Base-by-base conservation (phyloP, 2,888 invertebrate species). In the Salpingus planirostris region DNA sequence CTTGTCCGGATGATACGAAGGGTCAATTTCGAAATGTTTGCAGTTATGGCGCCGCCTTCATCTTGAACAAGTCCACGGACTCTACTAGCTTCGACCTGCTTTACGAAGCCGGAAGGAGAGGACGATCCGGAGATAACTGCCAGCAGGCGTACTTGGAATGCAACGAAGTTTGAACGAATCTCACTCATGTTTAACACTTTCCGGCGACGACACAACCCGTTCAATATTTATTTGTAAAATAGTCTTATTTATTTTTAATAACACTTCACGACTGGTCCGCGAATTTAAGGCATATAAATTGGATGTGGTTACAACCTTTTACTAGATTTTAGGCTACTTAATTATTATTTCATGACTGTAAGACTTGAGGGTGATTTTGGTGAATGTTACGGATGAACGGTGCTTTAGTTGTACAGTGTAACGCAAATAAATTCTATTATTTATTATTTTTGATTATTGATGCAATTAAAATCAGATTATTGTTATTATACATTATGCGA, bases 11-110 rank as follows among this genome's bases (percentile, higher is more conserved):
- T 5, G 8, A 18, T 5, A 5, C 18, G 18, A 18, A 18, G 18
- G 18, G 18, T 18, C 5, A 6, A 18, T 18, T 18, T 8, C n/a
- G n/a, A n/a, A n/a, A n/a, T n/a, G n/a, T n/a, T 60, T 55, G 5
- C 66, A 90, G 89, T 44, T 90, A 89, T 60, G 88, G 87, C 27
- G 80, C 89, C 42, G 88, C 89, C 60, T 88, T 84, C 62, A 69
- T 88, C 27, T 66, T 91, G 41, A 87, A 89, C 60, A 78, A 81
- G 62, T 76, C 76, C 57, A 77, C 80, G 36, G 68, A 68, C 42
- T 76, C 75, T 31, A 75, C 79, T 33, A 75, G 76, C 29, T 88
- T 89, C 66, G 83, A 88, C 44, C 70, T 78, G 27, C 74, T 84
- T 52, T 86, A 85, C 59, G 88, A 90, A 52, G 91, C 91, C 3